phyloP scores from a whole-genome alignment of 1,140 invertebrate species.

The Hypsibius dujardini region DNA sequence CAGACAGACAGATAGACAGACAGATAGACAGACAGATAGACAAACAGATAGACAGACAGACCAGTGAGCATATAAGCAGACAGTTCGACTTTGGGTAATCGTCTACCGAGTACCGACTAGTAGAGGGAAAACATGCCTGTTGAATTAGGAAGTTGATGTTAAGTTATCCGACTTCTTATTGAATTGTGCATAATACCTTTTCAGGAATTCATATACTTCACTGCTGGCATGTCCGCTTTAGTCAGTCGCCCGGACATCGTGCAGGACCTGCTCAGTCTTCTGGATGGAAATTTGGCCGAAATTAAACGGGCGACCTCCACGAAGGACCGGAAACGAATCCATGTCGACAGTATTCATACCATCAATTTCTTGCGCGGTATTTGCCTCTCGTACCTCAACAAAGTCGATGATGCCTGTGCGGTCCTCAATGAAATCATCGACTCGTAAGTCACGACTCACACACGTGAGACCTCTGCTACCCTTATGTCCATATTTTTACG shows the following conservation, averaged over 20 bases:
- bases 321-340: not conserved
- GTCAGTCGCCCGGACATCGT: not conserved
- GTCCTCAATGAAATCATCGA: not conserved
- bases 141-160: no score
- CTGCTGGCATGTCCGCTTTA: not conserved
- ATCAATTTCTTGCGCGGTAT: constrained; percentile 12
- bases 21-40: no score
- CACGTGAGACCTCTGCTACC: not conserved
- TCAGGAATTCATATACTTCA: not conserved
- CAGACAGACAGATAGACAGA: not conserved
- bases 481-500: not conserved
- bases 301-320: not conserved
- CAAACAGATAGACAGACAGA: no score
- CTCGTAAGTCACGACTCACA: not conserved
- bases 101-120: no score
- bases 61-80: no score
- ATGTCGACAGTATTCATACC: not conserved
- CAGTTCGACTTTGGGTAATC: no score
- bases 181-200: not conserved
- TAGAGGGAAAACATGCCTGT: no score
- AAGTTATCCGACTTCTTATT: not conserved
- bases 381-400: constrained; percentile 1
- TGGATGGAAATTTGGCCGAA: not conserved
- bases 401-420: not conserved
- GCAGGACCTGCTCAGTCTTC: not conserved